Evolutionary conservation across 2,113 vertebrate species (phyloP), one percentile per base, ranked within the genome.

Genomic region (Ptychochromis oligacanthus): DNA sequence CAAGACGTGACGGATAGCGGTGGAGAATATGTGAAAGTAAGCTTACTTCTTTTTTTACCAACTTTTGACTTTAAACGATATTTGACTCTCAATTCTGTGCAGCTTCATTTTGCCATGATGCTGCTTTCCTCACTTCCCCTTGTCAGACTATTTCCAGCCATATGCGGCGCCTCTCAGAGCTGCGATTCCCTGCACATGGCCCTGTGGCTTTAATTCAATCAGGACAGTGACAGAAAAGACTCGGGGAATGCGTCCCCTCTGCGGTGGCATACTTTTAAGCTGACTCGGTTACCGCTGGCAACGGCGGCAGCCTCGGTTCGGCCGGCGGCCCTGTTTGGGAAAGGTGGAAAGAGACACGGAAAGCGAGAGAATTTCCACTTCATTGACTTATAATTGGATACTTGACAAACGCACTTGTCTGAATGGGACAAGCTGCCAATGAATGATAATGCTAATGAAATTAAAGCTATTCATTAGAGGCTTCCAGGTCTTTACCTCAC

Each of bases 11-110:
- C 85, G 5, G 87, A 95, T 57, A 74, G 87, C 75, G 59, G 82
- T 8, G 93, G 93, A 34, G 95, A 95, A 79, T 95, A 96, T 60
- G 95, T 96, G n/a, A 95, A 95, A 92, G 95, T 95, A 62, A 91
- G 90, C 15, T 54, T 40, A 28, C 31, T 0, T 24, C 6, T 64
- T 64, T 0, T 65, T 64, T 20, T n/a, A n/a, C n/a, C n/a, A n/a
- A n/a, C n/a, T 28, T 40, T 55, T 0, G 17, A 52, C 67, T 72
- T 79, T 40, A 64, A 36, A 18, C 2, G 10, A n/a, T n/a, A 1
- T 31, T 40, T 22, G 1, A 13, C n/a, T 31, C 1, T 46, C 7
- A 12, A 13, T 24, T 10, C 12, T 2, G 8, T 24, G 1, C 46
- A n/a, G 67, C 26, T 34, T 40, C 18, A 17, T 14, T 28, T 24